phyloP scores from a whole-genome alignment of 2,113 vertebrate species.

The Pteronura brasiliensis region DNA sequence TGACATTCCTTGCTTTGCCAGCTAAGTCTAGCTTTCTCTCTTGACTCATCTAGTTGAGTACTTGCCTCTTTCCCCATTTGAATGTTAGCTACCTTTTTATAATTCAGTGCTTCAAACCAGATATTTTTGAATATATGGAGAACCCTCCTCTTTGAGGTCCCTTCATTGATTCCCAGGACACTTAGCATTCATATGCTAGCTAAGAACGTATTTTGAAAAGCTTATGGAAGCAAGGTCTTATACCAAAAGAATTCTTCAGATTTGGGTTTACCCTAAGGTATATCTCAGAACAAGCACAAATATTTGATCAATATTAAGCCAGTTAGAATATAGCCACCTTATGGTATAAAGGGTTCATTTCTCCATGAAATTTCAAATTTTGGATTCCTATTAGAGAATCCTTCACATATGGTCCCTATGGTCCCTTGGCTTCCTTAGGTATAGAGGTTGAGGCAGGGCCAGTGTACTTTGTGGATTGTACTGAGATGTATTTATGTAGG shows the following conservation, averaged over 20 bases:
- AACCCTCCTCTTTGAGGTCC: neutral
- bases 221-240: neutral
- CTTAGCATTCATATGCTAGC: neutral
- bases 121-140: slow-evolving; percentile 24
- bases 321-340: neutral
- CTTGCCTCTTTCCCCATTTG: neutral
- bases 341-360: slow-evolving; percentile 1
- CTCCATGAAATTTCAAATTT: neutral
- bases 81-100: neutral
- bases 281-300: neutral
- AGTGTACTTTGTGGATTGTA: neutral
- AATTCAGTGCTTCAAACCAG: neutral
- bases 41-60: neutral
- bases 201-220: neutral
- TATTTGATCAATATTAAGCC: neutral
- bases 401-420: neutral
- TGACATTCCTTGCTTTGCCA: neutral
- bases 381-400: neutral
- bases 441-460: neutral
- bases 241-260: neutral
- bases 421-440: neutral
- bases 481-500: neutral
- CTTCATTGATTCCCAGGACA: neutral
- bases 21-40: neutral
- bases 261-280: neutral